phyloP scores from a whole-genome alignment of 1,140 invertebrate species.

The Bombus vancouverensis region DNA sequence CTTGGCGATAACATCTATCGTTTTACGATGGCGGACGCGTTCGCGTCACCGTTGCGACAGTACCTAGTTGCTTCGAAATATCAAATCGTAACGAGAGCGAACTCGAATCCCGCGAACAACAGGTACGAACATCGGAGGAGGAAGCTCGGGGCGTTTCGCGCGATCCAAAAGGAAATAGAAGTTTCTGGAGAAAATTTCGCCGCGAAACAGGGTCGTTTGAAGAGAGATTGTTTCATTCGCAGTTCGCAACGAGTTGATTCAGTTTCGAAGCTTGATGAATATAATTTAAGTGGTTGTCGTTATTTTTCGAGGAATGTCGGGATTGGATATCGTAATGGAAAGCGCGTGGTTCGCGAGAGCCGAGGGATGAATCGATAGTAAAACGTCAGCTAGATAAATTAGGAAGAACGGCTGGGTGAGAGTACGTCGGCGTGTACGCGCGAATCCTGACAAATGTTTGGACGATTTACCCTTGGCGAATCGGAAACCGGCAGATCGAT shows the following conservation, averaged over 20 bases:
- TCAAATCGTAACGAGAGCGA: background rate
- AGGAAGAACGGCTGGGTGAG: background rate
- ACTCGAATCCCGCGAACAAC: background rate
- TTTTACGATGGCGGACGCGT: background rate
- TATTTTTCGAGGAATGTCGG: background rate
- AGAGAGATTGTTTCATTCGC: background rate
- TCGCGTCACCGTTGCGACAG: background rate
- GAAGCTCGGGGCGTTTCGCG: too few species aligned
- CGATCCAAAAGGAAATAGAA: background rate
- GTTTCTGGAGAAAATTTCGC: background rate
- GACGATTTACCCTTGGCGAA: constrained; percentile 34
- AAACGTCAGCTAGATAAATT: constrained; percentile 5
- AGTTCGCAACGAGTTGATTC: background rate
- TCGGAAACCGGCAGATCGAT: constrained; percentile 35
- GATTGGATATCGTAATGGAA: background rate
- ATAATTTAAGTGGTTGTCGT: background rate
- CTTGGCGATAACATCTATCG: too few species aligned
- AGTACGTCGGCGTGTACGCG: background rate
- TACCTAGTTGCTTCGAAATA: background rate
- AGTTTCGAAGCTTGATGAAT: background rate
- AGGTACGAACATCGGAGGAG: background rate
- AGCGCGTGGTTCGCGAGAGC: too few species aligned
- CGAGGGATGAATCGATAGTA: background rate
- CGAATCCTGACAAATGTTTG: constrained; percentile 40
- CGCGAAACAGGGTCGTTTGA: background rate